Evolutionary conservation across 2,113 vertebrate species (phyloP).

Genomic region (Vulpes lagopus): DNA sequence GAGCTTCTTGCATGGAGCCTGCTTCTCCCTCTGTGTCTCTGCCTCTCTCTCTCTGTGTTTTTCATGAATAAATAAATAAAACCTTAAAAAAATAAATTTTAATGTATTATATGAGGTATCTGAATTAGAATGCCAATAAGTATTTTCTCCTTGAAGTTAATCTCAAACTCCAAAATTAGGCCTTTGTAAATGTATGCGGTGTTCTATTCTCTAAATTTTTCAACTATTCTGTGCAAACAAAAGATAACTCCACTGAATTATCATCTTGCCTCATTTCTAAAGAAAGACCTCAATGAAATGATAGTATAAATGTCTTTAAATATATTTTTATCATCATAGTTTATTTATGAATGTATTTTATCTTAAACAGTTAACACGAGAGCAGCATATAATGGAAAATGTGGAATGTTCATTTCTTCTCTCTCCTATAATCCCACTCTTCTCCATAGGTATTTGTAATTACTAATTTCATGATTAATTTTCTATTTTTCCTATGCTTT

Average conservation of each 20-base stretch:
- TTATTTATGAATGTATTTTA: not conserved
- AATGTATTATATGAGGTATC: not conserved
- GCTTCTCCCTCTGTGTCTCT: too few species aligned
- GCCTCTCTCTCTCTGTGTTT: too few species aligned
- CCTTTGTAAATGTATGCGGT: not conserved
- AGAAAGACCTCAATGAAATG: not conserved
- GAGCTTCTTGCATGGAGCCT: too few species aligned
- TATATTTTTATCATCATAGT: not conserved
- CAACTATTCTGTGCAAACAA: not conserved
- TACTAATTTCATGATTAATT: not conserved
- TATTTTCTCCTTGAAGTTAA: conserved; percentile 4
- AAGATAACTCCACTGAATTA: not conserved
- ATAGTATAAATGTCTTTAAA: not conserved
- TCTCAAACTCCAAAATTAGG: not conserved
- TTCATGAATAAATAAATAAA: too few species aligned
- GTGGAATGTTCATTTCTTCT: not conserved
- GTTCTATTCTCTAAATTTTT: not conserved
- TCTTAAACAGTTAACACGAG: not conserved
- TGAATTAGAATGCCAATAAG: not conserved
- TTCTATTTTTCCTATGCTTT: not conserved
- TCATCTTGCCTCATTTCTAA: not conserved
- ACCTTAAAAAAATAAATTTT: too few species aligned
- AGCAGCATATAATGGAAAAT: not conserved
- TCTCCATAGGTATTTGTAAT: not conserved
- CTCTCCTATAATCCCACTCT: not conserved